Percentiles rank a stretch among this genome's conserved stretches.
These are phyloP conservation scores for Aethes cnicana DNA, from an alignment of 2,888 invertebrate genomes.

Conservation along the genomic window DNA sequence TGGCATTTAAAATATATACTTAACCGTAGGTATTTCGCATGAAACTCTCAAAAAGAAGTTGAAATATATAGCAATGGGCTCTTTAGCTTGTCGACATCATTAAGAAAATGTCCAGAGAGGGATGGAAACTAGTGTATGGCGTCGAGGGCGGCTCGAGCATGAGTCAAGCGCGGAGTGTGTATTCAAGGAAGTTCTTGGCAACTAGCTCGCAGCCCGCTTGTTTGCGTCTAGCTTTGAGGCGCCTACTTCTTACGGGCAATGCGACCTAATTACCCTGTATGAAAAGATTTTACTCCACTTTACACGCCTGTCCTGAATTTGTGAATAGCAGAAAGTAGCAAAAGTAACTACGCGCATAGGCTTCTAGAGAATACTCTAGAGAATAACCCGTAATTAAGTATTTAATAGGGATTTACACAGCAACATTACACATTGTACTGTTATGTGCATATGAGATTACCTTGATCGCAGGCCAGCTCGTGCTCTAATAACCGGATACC, in stretches of 20 bases:
- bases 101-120: constrained; percentile 37
- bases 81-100: constrained; percentile 39
- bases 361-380: no score
- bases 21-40: no score
- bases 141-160: constrained; percentile 34
- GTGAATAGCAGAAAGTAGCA: no score
- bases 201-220: constrained; percentile 30
- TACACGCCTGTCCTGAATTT: neutral
- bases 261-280: constrained; percentile 46
- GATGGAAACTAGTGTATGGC: constrained; percentile 25
- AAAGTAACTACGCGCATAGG: no score
- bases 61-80: constrained; percentile 3
- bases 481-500: constrained; percentile 25
- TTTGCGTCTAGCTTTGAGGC: constrained; percentile 32
- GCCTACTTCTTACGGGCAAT: constrained; percentile 40
- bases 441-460: constrained; percentile 1
- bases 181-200: constrained; percentile 41
- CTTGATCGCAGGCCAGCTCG: constrained; percentile 3
- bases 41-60: no score
- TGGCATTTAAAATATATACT: no score
- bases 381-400: neutral
- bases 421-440: neutral
- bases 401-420: neutral
- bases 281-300: constrained; percentile 6
- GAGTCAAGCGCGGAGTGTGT: constrained; percentile 41